Evolutionary conservation across 2,888 invertebrate genomes (phyloP), one percentile per base, ranked within the genome.

Genomic region (Tenthredo livida): DNA sequence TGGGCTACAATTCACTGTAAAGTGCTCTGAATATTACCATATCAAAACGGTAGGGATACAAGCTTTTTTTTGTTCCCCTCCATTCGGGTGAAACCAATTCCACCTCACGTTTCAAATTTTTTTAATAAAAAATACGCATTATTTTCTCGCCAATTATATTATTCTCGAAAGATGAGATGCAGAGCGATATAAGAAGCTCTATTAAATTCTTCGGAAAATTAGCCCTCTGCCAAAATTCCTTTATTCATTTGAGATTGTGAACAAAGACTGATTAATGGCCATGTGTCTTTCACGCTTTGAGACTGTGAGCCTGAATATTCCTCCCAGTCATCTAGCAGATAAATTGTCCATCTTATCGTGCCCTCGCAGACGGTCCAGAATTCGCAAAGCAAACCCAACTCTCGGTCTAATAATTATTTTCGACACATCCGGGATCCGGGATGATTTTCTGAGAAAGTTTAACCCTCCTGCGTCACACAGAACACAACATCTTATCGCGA

Each of bases 311-410:
- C 47, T 50, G 77, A 77, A 77, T 77, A 54, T 54, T 73, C 72
- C 47, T 33, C n/a, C 54, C 77, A 77, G 33, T 77, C 77, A 33
- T 54, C 40, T 15, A 33, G 33, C 77, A 33, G 77, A 29, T 77
- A 17, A 77, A 77, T 77, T 54, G 77, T 77, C 54, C 77, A 54
- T 77, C 77, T 77, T 77, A 77, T 77, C 77, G 17, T 77, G 17
- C 50, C 50, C 33, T 54, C 33, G 29, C 50, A 77, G 77, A 77
- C 29, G 50, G 47, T 77, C n/a, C n/a, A 73, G 25, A 73, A 73
- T 77, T 77, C 77, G 17, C 50, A 47, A 77, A 54, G 43, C 15
- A 73, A 73, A 73, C 40, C 3, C 21, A 73, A 40, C 73, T 43
- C 73, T 73, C 40, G 21, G 9, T 40, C 72, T 73, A 21, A 43